These are phyloP conservation scores for Luffia ferchaultella DNA, from an alignment of 2,888 invertebrate species.

Conservation along the genomic window DNA sequence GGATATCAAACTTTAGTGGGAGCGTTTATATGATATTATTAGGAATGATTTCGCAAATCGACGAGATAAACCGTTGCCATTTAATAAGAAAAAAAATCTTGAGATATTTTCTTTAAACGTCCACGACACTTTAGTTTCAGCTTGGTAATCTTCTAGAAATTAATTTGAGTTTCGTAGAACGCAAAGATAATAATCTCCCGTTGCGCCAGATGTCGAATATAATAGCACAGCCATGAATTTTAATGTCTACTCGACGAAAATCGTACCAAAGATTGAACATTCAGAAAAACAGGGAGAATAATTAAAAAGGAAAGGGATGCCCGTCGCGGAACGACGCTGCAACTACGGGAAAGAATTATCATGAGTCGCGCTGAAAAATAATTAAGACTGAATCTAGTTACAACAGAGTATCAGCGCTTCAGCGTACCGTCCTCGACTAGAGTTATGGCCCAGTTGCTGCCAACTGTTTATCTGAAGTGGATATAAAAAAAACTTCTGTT, in stretches of 20 bases:
- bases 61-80: no score
- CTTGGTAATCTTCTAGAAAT: constrained; percentile 21
- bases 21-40: no score
- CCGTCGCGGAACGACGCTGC: constrained; percentile 37
- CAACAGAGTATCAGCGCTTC: not conserved
- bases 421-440: no score
- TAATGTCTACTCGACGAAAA: constrained; percentile 48
- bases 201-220: constrained; percentile 52
- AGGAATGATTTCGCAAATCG: no score
- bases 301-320: constrained; percentile 45
- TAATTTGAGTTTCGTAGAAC: constrained; percentile 42
- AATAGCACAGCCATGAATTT: constrained; percentile 56
- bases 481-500: no score
- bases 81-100: no score
- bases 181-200: constrained; percentile 42
- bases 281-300: constrained; percentile 41
- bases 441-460: no score
- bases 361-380: constrained; percentile 42
- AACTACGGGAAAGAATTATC: constrained; percentile 34
- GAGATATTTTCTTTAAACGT: no score
- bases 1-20: no score
- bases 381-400: constrained; percentile 49
- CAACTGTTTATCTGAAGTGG: no score
- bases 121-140: not conserved
- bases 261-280: constrained; percentile 51